These are phyloP conservation scores for Benitochromis conjunctus DNA, from an alignment of 2,113 vertebrate species.

Conservation along the genomic window DNA sequence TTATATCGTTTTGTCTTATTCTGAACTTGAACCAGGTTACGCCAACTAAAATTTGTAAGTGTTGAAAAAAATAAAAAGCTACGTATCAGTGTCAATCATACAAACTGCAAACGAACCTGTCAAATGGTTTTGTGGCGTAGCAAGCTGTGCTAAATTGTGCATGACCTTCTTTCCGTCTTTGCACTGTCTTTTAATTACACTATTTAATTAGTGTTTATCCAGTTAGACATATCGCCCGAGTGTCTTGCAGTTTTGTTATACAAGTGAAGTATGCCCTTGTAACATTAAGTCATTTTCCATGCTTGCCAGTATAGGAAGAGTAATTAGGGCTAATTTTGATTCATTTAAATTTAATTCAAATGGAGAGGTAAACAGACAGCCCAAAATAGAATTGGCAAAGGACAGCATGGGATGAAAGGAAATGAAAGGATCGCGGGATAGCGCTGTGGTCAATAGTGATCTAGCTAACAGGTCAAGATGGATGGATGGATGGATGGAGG, in stretches of 20 bases:
- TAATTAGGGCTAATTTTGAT: constrained; percentile 55
- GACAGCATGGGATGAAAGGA: background rate
- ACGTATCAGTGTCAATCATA: background rate
- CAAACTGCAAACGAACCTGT: background rate
- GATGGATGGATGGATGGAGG: no score
- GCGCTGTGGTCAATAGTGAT: background rate
- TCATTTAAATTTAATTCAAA: constrained; percentile 55
- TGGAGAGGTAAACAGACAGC: constrained; percentile 43
- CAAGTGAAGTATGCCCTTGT: constrained; percentile 51
- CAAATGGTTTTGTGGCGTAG: constrained; percentile 1
- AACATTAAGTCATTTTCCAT: constrained; percentile 44
- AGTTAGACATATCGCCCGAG: constrained; percentile 48
- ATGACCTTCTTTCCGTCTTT: constrained; percentile 47
- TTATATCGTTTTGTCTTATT: background rate
- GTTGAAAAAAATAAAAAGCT: background rate
- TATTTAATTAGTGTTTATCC: constrained; percentile 66
- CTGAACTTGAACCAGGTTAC: background rate
- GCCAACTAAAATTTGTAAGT: background rate
- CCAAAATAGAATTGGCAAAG: background rate
- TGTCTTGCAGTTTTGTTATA: constrained; percentile 46
- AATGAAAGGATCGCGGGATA: background rate
- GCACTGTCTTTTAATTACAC: constrained; percentile 60
- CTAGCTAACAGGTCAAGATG: background rate
- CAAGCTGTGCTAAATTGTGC: constrained; percentile 53
- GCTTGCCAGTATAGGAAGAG: constrained; percentile 39